A percentile compares a stretch with the other conserved stretches of the same genome.
Evolutionary conservation across 2,113 vertebrate genomes (phyloP).

Genomic region (Caloenas nicobarica): DNA sequence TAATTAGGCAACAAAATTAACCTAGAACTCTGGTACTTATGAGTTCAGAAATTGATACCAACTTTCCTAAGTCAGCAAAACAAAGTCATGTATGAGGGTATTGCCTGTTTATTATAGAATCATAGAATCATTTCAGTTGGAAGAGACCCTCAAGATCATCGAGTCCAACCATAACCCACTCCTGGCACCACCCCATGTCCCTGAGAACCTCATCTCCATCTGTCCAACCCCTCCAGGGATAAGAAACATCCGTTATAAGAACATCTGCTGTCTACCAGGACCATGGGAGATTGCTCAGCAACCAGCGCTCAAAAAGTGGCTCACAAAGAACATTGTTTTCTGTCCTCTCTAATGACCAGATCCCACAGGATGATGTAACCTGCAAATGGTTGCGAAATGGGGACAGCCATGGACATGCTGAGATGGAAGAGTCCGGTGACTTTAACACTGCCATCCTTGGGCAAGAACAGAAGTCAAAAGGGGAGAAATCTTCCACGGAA

Average conservation of each 20-base stretch:
- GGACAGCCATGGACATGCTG: neutral
- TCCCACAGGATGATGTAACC: neutral
- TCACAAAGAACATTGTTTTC: neutral
- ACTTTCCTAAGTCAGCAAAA: conserved; percentile 12
- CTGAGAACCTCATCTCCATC: no score
- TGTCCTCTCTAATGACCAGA: neutral
- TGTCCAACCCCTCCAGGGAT: neutral
- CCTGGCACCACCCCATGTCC: no score
- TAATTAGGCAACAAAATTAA: conserved; percentile 67
- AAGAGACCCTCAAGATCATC: no score
- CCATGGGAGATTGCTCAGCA: neutral
- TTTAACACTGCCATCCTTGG: neutral
- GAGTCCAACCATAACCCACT: no score
- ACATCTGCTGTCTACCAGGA: neutral
- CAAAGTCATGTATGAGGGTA: neutral
- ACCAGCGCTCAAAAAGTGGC: neutral
- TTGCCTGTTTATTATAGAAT: neutral
- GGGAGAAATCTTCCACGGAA: neutral
- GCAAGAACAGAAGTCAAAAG: neutral
- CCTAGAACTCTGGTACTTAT: conserved; percentile 64
- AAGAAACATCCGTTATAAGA: neutral
- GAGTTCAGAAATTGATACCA: conserved; percentile 65
- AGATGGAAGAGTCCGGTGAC: neutral
- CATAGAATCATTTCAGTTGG: no score
- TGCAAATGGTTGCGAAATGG: neutral